A percentile compares a stretch with the other conserved stretches of the same genome.
Evolutionary conservation across 2,888 invertebrate genomes (phyloP).

Genomic region (Xestia c-nigrum): DNA sequence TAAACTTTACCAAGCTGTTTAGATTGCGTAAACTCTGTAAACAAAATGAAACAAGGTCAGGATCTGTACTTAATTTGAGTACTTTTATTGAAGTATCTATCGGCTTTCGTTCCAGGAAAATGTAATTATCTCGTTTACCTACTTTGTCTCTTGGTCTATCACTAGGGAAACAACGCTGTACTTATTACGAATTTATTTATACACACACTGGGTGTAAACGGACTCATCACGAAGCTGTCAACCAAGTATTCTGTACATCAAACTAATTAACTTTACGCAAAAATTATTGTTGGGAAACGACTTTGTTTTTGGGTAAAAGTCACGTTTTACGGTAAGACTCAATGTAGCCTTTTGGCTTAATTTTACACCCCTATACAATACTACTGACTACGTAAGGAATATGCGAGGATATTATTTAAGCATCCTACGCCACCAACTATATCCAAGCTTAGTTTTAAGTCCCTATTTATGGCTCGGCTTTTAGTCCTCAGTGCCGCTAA

Average conservation of each 20-base stretch:
- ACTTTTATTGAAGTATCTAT: slow-evolving; percentile 39
- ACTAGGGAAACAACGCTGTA: slow-evolving; percentile 1
- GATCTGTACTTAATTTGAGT: slow-evolving; percentile 24
- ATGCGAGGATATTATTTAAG: background rate
- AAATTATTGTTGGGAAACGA: too few relatives aligned
- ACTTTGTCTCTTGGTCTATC: slow-evolving; percentile 17
- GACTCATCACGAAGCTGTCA: too few relatives aligned
- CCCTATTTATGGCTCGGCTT: background rate
- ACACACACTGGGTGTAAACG: too few relatives aligned
- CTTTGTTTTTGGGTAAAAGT: too few relatives aligned
- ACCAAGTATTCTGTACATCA: too few relatives aligned
- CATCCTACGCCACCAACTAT: too few relatives aligned
- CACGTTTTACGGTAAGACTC: too few relatives aligned
- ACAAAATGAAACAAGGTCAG: slow-evolving; percentile 56
- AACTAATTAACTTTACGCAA: too few relatives aligned
- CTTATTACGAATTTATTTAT: background rate
- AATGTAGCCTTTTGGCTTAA: too few relatives aligned
- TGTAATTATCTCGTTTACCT: slow-evolving; percentile 11
- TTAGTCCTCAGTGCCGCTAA: background rate
- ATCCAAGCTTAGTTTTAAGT: background rate
- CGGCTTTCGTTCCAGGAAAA: slow-evolving; percentile 32
- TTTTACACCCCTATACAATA: too few relatives aligned
- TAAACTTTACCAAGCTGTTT: slow-evolving; percentile 61
- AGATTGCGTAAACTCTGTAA: slow-evolving; percentile 57
- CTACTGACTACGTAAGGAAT: background rate